Percentiles rank a stretch among this genome's conserved stretches.
Evolutionary conservation across 2,797 vertebrate genomes (phyloP).

Genomic region (Dallia pectoralis): DNA sequence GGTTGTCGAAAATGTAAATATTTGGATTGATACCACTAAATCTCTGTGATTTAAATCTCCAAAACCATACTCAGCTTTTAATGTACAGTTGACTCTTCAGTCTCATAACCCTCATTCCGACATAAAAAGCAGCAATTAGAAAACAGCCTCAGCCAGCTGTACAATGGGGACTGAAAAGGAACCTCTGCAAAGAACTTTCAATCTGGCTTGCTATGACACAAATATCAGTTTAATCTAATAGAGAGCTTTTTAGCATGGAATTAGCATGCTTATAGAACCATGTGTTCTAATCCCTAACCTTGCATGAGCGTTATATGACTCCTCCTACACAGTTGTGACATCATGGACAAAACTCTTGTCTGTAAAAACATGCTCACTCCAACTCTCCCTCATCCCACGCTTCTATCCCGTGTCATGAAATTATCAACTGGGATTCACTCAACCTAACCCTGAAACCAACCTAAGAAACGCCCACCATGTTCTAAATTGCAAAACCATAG

Average conservation of each 20-base stretch:
- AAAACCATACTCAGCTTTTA: constrained; percentile 5
- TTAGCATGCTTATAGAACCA: constrained; percentile 49
- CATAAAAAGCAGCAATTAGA: constrained; percentile 29
- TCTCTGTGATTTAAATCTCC: constrained; percentile 9
- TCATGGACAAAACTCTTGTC: constrained; percentile 22
- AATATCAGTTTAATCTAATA: constrained; percentile 65
- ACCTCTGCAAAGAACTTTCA: constrained; percentile 40
- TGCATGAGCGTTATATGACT: constrained; percentile 49
- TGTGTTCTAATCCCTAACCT: constrained; percentile 59
- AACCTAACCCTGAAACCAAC: neutral
- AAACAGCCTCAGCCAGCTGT: constrained; percentile 16
- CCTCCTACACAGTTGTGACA: constrained; percentile 50
- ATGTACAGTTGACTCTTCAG: constrained; percentile 36
- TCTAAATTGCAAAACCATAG: neutral
- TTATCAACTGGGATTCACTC: neutral
- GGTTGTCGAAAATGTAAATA: neutral
- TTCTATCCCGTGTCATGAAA: neutral
- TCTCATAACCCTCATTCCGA: constrained; percentile 4
- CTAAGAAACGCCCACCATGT: constrained; percentile 18
- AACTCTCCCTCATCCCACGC: neutral
- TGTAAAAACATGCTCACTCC: neutral
- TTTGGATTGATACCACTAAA: constrained; percentile 45
- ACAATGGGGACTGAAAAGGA: constrained; percentile 26
- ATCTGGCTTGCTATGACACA: constrained; percentile 52
- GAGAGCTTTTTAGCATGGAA: constrained; percentile 63